phyloP scores from a whole-genome alignment of 1,140 invertebrate genomes.

The Calephelis virginiensis region DNA sequence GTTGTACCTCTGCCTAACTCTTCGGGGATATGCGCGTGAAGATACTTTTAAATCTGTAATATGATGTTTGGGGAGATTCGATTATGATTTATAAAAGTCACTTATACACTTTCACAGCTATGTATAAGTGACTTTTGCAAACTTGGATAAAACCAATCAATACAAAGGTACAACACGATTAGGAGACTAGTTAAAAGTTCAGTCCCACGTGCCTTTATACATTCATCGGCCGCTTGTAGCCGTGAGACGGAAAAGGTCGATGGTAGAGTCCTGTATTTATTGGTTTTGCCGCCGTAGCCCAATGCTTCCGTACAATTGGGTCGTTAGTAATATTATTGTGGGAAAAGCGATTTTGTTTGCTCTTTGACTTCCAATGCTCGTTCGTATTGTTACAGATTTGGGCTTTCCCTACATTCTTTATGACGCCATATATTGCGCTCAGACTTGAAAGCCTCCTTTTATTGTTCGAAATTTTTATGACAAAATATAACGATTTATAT shows the following conservation, averaged over 20 bases:
- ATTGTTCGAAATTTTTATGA: slow-evolving; percentile 31
- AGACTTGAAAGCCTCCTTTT: slow-evolving; percentile 40
- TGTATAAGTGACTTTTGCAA: slow-evolving; percentile 40
- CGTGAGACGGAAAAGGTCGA: slow-evolving; percentile 54
- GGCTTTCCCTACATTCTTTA: slow-evolving; percentile 57
- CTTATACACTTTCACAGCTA: not conserved
- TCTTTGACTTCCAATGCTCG: slow-evolving; percentile 67
- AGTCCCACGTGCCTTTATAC: slow-evolving; percentile 55
- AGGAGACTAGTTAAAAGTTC: slow-evolving; percentile 55
- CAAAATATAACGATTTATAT: slow-evolving; percentile 19
- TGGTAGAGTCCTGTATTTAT: slow-evolving; percentile 73
- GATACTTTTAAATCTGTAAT: too few species aligned
- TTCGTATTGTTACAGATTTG: slow-evolving; percentile 68
- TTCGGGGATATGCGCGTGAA: too few species aligned
- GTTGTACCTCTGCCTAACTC: too few species aligned
- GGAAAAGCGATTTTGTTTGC: slow-evolving; percentile 72
- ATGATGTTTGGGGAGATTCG: too few species aligned
- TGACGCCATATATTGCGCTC: slow-evolving; percentile 50
- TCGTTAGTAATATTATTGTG: slow-evolving; percentile 77
- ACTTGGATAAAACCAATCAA: slow-evolving; percentile 44
- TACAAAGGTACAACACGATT: slow-evolving; percentile 52
- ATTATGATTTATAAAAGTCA: too few species aligned
- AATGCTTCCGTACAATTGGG: slow-evolving; percentile 71
- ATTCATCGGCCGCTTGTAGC: slow-evolving; percentile 51
- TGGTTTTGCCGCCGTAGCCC: slow-evolving; percentile 61